Evolutionary conservation across 2,113 vertebrate genomes (phyloP).

Genomic region (Silurus glanis): DNA sequence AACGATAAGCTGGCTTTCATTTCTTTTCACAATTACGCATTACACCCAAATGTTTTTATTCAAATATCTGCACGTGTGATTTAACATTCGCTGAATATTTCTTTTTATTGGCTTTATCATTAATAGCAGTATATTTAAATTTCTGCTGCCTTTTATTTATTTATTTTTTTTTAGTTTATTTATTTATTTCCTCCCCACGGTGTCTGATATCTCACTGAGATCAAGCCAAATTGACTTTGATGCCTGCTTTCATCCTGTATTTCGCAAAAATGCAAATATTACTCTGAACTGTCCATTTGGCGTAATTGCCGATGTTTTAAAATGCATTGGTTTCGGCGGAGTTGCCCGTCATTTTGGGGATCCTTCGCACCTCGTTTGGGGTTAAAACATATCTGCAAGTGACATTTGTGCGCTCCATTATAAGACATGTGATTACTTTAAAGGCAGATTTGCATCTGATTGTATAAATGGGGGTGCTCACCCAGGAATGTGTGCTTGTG

Average conservation of each 20-base stretch:
- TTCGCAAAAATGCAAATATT: constrained; percentile 77
- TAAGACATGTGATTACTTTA: constrained; percentile 74
- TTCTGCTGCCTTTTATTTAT: constrained; percentile 14
- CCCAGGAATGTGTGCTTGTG: constrained; percentile 37
- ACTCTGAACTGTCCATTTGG: constrained; percentile 70
- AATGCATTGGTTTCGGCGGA: constrained; percentile 70
- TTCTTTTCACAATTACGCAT: not conserved
- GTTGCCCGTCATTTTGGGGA: constrained; percentile 66
- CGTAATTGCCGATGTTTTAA: constrained; percentile 77
- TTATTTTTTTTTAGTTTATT: constrained; percentile 24
- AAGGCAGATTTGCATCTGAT: constrained; percentile 78
- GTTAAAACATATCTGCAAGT: constrained; percentile 77
- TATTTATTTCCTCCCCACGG: constrained; percentile 51
- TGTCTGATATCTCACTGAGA: constrained; percentile 64
- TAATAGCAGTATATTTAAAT: not conserved
- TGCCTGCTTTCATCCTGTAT: constrained; percentile 69
- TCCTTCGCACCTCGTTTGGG: constrained; percentile 77
- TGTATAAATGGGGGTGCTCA: constrained; percentile 70
- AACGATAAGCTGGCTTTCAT: constrained; percentile 6
- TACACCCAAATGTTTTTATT: not conserved
- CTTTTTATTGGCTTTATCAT: constrained; percentile 31
- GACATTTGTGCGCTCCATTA: constrained; percentile 77
- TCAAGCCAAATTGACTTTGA: constrained; percentile 73
- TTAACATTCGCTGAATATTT: constrained; percentile 14
- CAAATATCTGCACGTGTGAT: constrained; percentile 32